A percentile compares a stretch with the other conserved stretches of the same genome.
phyloP scores from a whole-genome alignment of 2,113 vertebrate species.

The Hepsetus odoe region DNA sequence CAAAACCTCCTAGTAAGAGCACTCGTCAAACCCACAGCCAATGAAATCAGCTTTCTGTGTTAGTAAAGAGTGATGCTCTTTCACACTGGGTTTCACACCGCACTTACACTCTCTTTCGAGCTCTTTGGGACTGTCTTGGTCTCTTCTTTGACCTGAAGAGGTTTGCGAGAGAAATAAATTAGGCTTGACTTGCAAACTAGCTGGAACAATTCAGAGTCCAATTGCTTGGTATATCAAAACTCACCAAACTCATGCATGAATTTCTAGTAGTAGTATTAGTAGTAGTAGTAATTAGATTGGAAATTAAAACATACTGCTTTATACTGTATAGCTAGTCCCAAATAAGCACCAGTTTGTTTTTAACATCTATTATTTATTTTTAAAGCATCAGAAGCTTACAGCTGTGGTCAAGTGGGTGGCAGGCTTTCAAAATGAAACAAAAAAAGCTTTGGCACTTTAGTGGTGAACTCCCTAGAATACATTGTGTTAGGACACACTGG shows the following conservation, averaged over 20 bases:
- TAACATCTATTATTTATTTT: constrained; percentile 27
- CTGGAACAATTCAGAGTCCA: background rate
- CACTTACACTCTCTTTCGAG: constrained; percentile 72
- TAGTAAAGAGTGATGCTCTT: constrained; percentile 10
- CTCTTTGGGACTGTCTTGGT: constrained; percentile 68
- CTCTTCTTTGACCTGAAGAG: constrained; percentile 81
- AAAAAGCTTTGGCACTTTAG: constrained; percentile 14
- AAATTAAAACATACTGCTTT: background rate
- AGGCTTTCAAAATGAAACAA: constrained; percentile 39
- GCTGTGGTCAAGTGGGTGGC: constrained; percentile 12
- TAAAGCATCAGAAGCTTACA: constrained; percentile 32
- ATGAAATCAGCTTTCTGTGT: constrained; percentile 25
- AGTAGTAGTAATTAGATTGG: background rate
- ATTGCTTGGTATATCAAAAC: constrained; percentile 40
- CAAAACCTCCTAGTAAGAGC: too few species aligned
- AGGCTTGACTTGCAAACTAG: background rate
- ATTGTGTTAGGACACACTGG: constrained; percentile 6
- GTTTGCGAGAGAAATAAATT: constrained; percentile 54
- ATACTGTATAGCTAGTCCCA: background rate
- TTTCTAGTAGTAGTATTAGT: background rate
- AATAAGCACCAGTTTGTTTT: constrained; percentile 26
- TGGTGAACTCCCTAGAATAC: background rate
- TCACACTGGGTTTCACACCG: constrained; percentile 4
- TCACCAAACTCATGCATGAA: constrained; percentile 40
- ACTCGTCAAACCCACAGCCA: background rate